A percentile compares a stretch with the other conserved stretches of the same genome.
These are phyloP conservation scores for Cathartes aura DNA, from an alignment of 2,113 vertebrate species.

Conservation along the genomic window DNA sequence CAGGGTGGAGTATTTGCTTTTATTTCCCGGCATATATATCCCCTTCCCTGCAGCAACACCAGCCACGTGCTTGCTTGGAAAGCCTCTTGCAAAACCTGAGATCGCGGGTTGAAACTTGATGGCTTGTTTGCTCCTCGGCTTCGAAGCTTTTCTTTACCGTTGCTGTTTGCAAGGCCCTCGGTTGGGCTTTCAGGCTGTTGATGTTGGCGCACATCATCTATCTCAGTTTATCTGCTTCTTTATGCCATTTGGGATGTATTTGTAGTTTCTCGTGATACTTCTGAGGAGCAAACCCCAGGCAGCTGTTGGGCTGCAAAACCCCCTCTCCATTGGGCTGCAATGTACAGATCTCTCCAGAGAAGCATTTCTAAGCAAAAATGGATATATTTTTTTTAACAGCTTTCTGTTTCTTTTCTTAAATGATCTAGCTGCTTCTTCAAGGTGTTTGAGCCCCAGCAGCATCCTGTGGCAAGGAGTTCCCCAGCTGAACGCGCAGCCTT, in stretches of 20 bases:
- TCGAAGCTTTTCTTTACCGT: accelerated
- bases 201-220: background rate
- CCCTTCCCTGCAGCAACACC: background rate
- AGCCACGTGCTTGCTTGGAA: background rate
- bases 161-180: background rate
- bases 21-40: accelerated
- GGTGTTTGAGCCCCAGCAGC: background rate
- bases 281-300: background rate
- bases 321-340: background rate
- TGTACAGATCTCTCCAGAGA: background rate
- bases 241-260: background rate
- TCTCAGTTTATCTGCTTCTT: background rate
- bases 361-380: background rate
- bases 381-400: background rate
- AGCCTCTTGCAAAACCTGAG: background rate
- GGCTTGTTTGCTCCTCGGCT: background rate
- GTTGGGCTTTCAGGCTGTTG: background rate
- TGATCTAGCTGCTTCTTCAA: background rate
- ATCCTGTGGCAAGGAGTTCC: background rate
- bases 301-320: background rate
- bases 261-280: background rate
- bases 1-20: background rate
- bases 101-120: background rate
- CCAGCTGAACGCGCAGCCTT: background rate
- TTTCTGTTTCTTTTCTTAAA: background rate